Evolutionary conservation across 2,113 vertebrate genomes (phyloP).

Genomic region (Camelus bactrianus): DNA sequence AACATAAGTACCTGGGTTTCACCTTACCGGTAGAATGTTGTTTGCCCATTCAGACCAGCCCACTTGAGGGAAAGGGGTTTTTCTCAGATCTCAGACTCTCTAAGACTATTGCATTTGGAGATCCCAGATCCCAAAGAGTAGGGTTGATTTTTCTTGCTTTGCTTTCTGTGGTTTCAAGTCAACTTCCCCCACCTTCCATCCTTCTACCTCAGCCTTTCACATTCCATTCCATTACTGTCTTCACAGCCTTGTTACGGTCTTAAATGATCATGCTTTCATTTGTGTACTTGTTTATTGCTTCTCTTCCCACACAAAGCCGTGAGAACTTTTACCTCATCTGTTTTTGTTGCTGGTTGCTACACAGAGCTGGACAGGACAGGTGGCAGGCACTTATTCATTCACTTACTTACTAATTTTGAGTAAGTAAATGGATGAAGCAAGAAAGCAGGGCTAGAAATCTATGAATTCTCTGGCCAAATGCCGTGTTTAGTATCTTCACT

Average conservation of each 20-base stretch:
- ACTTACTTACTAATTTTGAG: neutral
- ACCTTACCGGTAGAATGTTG: neutral
- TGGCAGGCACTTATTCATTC: neutral
- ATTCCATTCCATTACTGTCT: neutral
- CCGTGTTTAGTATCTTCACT: neutral
- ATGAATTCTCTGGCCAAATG: neutral
- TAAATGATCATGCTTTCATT: neutral
- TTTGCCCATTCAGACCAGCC: neutral
- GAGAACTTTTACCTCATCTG: neutral
- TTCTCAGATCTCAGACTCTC: neutral
- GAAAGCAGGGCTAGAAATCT: neutral
- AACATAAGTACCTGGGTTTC: neutral
- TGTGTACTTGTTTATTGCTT: neutral
- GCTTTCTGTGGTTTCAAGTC: neutral
- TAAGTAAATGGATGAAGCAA: slow-evolving; percentile 5
- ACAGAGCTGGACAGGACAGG: neutral
- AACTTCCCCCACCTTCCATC: rapidly evolving
- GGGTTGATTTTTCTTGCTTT: neutral
- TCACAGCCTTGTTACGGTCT: neutral
- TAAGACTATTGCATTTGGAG: neutral
- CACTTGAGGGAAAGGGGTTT: neutral
- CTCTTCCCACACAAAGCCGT: neutral
- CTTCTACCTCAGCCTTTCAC: neutral
- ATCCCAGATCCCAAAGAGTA: neutral
- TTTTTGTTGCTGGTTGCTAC: neutral